A percentile compares a stretch with the other conserved stretches of the same genome.
Evolutionary conservation across 2,888 invertebrate species (phyloP).

Genomic region (Trypoxylon attenuatum): DNA sequence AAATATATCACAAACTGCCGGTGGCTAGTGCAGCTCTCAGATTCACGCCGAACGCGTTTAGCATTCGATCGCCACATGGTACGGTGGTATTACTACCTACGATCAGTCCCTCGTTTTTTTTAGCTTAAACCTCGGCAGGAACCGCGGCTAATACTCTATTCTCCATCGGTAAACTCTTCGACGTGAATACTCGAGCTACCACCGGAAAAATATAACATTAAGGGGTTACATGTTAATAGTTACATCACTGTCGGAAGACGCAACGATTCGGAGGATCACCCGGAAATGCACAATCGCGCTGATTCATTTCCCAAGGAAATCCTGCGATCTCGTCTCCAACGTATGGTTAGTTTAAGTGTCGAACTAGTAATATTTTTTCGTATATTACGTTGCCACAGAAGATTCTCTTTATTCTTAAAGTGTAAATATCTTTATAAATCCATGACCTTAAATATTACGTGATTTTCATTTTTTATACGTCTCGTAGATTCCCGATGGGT

Average conservation of each 20-base stretch:
- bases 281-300: constrained; percentile 20
- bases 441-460: constrained; percentile 69
- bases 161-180: constrained; percentile 13
- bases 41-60: constrained; percentile 49
- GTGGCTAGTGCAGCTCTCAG: constrained; percentile 59
- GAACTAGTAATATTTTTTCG: constrained; percentile 66
- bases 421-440: constrained; percentile 71
- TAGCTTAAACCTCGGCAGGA: too few species aligned
- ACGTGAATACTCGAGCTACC: constrained; percentile 55
- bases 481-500: constrained; percentile 37
- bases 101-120: neutral
- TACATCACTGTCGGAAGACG: constrained; percentile 70
- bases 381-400: constrained; percentile 68
- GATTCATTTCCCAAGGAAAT: constrained; percentile 36
- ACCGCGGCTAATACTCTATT: too few species aligned
- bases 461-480: constrained; percentile 43
- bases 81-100: too few species aligned
- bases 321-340: constrained; percentile 60
- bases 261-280: constrained; percentile 44
- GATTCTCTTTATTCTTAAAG: constrained; percentile 62
- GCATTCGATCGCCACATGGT: too few species aligned
- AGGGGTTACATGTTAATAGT: constrained; percentile 72
- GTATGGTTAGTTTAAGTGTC: constrained; percentile 69
- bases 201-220: constrained; percentile 73
- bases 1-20: constrained; percentile 74